These are phyloP conservation scores for Enteromius fasciolatus DNA, from an alignment of 2,797 vertebrate genomes.

Conservation along the genomic window DNA sequence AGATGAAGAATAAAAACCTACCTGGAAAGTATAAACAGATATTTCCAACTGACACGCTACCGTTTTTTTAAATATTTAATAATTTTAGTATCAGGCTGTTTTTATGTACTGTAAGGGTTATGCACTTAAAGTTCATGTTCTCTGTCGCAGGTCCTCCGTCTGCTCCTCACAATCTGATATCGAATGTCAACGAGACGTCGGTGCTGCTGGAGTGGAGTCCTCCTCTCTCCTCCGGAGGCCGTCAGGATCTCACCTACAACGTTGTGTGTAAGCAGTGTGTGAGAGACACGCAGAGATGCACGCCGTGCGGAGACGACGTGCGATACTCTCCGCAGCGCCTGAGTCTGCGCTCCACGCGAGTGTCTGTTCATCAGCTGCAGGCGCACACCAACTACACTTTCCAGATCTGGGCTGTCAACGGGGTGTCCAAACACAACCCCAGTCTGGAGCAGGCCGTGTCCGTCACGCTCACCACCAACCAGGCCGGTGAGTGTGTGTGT, in stretches of 20 bases:
- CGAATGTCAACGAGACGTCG: constrained; percentile 96
- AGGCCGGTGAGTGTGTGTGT: constrained; percentile 83
- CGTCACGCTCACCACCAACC: constrained; percentile 95
- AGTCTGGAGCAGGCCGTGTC: constrained; percentile 92
- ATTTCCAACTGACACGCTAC: too few relatives aligned
- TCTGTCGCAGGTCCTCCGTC: constrained; percentile 85
- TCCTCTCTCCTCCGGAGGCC: constrained; percentile 88
- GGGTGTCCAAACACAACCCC: constrained; percentile 92
- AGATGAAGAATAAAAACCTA: too few relatives aligned
- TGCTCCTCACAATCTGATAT: constrained; percentile 92
- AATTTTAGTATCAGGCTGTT: not conserved
- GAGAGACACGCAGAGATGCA: constrained; percentile 83
- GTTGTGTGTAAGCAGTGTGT: constrained; percentile 93
- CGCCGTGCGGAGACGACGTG: constrained; percentile 89
- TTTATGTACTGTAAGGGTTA: not conserved
- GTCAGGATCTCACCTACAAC: constrained; percentile 92
- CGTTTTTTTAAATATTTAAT: not conserved
- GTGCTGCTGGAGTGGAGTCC: constrained; percentile 96
- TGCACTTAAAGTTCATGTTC: not conserved
- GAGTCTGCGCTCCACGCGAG: constrained; percentile 84
- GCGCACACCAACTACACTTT: constrained; percentile 99
- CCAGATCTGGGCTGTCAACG: constrained; percentile 95
- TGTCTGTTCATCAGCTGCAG: constrained; percentile 95
- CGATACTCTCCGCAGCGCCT: constrained; percentile 94
- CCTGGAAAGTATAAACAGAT: too few relatives aligned